Base-by-base conservation (phyloP, 1,140 invertebrate genomes). In the Nomia melanderi region DNA sequence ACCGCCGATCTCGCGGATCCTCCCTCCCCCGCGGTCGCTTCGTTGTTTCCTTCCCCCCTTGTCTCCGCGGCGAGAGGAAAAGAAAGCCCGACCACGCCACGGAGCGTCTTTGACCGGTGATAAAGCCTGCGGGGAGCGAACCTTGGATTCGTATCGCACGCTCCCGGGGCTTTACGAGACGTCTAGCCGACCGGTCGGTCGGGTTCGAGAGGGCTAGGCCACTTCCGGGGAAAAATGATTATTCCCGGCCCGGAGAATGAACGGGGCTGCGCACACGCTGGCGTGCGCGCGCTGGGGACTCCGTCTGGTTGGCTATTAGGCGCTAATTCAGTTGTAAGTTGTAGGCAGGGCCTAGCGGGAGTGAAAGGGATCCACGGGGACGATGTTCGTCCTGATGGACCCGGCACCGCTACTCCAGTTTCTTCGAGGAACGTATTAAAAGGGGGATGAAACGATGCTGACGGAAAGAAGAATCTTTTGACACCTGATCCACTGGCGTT, bases 261-360 rank as follows among this genome's bases (percentile, higher is more conserved):
- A 79, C 62, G 63, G 44, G 33, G 25, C 29, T 60, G n/a, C n/a
- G n/a, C n/a, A n/a, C n/a, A n/a, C n/a, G n/a, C n/a, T n/a, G n/a
- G 54, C 66, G 41, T 60, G 59, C 11, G 54, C 62, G 59, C 63
- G 27, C 56, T 20, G 63, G 33, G 20, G 4, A n/a, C n/a, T n/a
- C 44, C 56, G 56, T 81, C 77, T 47, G 67, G 74, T 83, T 80
- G 47, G 56, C 83, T 84, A 85, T 84, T 85, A 84, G 82, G 78
- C 71, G 83, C 71, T 85, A 85, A 85, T 85, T 85, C 84, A 85
- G 78, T 84, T 81, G 83, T 85, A 83, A 83, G 75, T 69, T 67
- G 50, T 73, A 70, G n/a, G n/a, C n/a, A n/a, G n/a, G 83, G 75
- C 71, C 78, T 81, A 78, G 65, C 71, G 72, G 79, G 75, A 85